phyloP scores from a whole-genome alignment of 2,113 vertebrate species.

The Cnemophilus loriae region DNA sequence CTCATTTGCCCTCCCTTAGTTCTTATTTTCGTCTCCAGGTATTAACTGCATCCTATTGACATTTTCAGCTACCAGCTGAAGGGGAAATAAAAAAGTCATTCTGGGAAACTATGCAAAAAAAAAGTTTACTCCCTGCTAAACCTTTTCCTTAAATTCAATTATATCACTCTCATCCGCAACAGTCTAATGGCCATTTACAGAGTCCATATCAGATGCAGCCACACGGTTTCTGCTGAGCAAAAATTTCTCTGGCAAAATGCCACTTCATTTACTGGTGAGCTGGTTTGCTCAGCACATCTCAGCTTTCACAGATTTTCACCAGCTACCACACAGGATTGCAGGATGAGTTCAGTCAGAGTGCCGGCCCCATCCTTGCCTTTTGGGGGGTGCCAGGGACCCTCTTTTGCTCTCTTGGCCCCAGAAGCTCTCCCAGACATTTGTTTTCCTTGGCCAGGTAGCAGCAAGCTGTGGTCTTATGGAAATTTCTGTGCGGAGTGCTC shows the following conservation, averaged over 20 bases:
- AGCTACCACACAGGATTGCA: background rate
- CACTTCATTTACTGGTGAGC: background rate
- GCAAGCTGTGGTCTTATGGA: background rate
- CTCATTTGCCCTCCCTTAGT: background rate
- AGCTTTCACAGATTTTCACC: background rate
- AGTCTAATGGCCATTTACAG: constrained; percentile 28
- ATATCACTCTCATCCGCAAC: background rate
- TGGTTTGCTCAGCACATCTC: background rate
- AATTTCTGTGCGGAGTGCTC: background rate
- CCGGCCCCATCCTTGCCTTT: background rate
- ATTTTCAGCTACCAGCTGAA: background rate
- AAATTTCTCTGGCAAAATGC: constrained; percentile 22
- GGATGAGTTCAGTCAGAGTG: background rate
- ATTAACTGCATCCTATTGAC: background rate
- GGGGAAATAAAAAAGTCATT: background rate
- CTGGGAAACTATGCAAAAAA: constrained; percentile 12
- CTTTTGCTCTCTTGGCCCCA: background rate
- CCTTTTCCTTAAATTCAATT: constrained; percentile 34
- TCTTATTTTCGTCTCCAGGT: background rate
- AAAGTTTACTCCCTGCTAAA: background rate
- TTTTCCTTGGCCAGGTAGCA: background rate
- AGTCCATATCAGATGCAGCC: constrained; percentile 8
- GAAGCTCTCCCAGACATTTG: background rate
- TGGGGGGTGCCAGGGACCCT: rapidly evolving
- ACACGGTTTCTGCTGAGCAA: background rate